phyloP scores from a whole-genome alignment of 2,113 vertebrate genomes.

The Corydoras sp. region DNA sequence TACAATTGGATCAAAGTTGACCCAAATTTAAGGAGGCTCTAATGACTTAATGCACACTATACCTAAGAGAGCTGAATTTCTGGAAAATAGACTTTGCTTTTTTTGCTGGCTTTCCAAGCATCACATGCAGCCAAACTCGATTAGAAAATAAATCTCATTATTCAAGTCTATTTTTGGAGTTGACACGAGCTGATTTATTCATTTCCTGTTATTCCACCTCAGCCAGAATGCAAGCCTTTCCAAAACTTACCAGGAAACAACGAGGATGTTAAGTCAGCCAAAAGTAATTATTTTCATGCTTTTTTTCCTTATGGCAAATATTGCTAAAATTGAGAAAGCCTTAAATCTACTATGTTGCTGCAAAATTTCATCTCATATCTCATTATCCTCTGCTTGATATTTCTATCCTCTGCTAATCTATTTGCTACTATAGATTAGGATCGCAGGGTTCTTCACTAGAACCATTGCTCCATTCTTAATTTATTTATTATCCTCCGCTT shows the following conservation, averaged over 20 bases:
- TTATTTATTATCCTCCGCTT: no score
- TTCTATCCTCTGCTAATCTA: no score
- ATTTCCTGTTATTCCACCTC: conserved; percentile 22
- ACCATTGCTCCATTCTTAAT: no score
- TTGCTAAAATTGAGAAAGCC: no score
- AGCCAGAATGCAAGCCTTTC: neutral
- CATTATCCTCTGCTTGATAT: no score
- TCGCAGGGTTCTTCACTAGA: no score
- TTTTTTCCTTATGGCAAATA: no score
- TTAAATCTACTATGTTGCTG: no score
- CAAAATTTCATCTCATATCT: no score
- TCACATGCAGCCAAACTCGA: conserved; percentile 26
- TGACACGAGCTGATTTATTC: conserved; percentile 26
- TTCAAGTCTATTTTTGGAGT: conserved; percentile 16
- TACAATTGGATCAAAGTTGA: no score
- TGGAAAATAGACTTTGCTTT: neutral
- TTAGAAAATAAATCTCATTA: conserved; percentile 32
- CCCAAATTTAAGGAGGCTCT: no score
- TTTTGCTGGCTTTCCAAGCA: neutral
- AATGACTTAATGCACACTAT: neutral
- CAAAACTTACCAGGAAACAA: neutral
- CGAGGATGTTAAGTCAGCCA: neutral
- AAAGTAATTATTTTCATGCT: neutral
- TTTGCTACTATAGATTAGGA: no score
- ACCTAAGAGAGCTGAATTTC: neutral